Conservation (phyloP, 2,113 vertebrate species). For the Ranitomeya variabilis region DNA sequence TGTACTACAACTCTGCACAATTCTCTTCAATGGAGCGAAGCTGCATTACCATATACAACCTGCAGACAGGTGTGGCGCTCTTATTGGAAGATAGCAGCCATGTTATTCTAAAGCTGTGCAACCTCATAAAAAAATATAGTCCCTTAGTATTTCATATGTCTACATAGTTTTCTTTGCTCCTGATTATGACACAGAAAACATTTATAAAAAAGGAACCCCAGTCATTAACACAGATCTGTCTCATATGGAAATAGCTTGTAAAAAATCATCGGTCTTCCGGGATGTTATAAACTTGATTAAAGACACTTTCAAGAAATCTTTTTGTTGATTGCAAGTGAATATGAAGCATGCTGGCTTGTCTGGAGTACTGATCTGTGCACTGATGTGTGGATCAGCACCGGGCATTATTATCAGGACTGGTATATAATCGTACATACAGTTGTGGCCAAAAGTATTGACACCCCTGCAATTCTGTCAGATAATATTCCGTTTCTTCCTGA, state of each 20-base stretch:
- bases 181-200: background rate
- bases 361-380: background rate
- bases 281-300: conserved; percentile 17
- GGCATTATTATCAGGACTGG: background rate
- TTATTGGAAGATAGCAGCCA: too few relatives aligned
- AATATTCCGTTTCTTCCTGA: too few relatives aligned
- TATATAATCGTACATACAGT: background rate
- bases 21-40: background rate
- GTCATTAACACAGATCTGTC: background rate
- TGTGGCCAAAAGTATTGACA: too few relatives aligned
- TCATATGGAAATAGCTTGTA: conserved; percentile 18
- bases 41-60: background rate
- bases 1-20: too few relatives aligned
- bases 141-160: background rate
- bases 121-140: background rate
- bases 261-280: background rate
- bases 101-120: background rate
- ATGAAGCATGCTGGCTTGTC: background rate
- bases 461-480: too few relatives aligned
- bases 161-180: background rate
- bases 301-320: background rate
- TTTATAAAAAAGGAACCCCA: background rate
- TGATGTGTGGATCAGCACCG: background rate
- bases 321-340: conserved; percentile 25
- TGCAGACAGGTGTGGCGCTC: background rate